phyloP scores from a whole-genome alignment of 2,797 vertebrate genomes.

The Pristis pectinata region DNA sequence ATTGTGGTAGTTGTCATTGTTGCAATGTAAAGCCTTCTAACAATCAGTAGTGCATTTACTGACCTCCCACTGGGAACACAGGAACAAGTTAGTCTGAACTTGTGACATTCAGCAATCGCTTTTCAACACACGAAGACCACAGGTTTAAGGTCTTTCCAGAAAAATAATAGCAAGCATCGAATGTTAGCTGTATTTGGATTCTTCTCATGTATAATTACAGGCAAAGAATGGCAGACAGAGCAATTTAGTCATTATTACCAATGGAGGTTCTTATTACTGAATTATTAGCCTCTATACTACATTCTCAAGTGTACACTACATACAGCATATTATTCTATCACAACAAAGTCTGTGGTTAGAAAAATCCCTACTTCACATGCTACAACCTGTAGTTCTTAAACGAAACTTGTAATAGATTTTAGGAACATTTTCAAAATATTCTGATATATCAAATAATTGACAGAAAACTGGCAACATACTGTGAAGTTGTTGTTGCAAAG shows the following conservation, averaged over 20 bases:
- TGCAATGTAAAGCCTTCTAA: neutral
- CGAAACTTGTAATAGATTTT: neutral
- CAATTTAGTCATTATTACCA: conserved; percentile 39
- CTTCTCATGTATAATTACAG: conserved; percentile 38
- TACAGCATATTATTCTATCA: neutral
- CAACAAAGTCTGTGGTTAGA: neutral
- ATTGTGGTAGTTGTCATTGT: neutral
- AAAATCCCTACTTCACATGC: neutral
- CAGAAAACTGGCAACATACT: neutral
- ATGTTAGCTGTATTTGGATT: conserved; percentile 26
- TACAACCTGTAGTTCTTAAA: neutral
- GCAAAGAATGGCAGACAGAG: conserved; percentile 36
- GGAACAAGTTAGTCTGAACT: neutral
- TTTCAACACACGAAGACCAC: neutral
- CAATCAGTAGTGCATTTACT: neutral
- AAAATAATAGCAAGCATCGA: neutral
- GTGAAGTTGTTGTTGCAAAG: neutral
- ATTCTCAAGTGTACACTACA: neutral
- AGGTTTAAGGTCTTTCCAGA: neutral
- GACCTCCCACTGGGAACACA: neutral
- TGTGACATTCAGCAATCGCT: neutral
- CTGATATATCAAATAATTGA: neutral
- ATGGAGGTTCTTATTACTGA: conserved; percentile 37
- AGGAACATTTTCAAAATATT: neutral
- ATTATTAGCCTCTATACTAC: conserved; percentile 34